Conservation (phyloP, 2,888 invertebrate species). For the Pycnomerus fuliginosus region DNA sequence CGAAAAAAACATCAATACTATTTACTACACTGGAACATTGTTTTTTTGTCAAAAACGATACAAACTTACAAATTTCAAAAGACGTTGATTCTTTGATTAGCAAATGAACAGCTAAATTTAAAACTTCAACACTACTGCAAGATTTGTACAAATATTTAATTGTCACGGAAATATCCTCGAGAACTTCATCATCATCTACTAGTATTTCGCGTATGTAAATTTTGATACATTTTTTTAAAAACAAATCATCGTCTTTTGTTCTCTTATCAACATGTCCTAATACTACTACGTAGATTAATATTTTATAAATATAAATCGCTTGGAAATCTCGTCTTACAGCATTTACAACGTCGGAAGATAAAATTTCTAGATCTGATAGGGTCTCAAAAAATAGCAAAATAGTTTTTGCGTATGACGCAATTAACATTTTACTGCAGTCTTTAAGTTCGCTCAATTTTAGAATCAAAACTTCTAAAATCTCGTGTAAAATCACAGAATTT, state of each 20-base stretch:
- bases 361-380: constrained; percentile 5
- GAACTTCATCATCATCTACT: constrained; percentile 27
- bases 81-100: constrained; percentile 28
- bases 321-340: constrained; percentile 9
- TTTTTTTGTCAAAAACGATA: constrained; percentile 17
- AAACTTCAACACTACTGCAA: constrained; percentile 20
- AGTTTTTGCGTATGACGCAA: constrained; percentile 32
- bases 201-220: constrained; percentile 13
- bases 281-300: constrained; percentile 27
- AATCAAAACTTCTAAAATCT: constrained; percentile 15
- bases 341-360: constrained; percentile 2
- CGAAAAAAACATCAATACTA: constrained; percentile 27
- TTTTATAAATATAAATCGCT: constrained; percentile 30
- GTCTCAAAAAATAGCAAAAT: constrained; percentile 25
- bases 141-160: constrained; percentile 27
- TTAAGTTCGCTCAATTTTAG: constrained; percentile 21
- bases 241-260: constrained; percentile 13
- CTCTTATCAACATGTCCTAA: constrained; percentile 16
- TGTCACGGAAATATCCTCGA: constrained; percentile 24
- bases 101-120: constrained; percentile 34
- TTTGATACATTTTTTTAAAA: constrained; percentile 8
- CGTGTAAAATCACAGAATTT: constrained; percentile 6
- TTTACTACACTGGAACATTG: constrained; percentile 17
- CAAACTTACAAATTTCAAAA: constrained; percentile 29
- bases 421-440: constrained; percentile 25